Conservation (phyloP, 1,140 invertebrate genomes). For the Bilobella aurantiaca region DNA sequence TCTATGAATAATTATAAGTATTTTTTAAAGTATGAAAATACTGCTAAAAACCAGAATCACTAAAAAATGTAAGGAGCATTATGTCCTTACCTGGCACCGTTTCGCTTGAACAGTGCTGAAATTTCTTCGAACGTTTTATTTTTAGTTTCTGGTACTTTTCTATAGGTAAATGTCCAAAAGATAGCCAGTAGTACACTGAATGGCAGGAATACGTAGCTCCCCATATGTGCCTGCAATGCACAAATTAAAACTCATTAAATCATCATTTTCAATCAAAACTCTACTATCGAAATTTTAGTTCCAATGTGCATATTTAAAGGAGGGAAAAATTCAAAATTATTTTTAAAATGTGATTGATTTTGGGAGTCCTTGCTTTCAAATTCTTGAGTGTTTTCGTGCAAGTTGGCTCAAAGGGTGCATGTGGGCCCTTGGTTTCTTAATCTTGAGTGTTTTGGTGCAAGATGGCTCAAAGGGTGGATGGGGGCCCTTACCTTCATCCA, state of each 20-base stretch:
- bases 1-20: too few relatives aligned
- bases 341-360: too few relatives aligned
- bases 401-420: too few relatives aligned
- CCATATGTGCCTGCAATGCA: background rate
- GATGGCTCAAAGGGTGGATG: too few relatives aligned
- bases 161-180: slow-evolving; percentile 96
- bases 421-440: too few relatives aligned
- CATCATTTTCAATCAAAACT: too few relatives aligned
- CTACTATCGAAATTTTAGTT: background rate
- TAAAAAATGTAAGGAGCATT: background rate
- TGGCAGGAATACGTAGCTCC: slow-evolving; percentile 83
- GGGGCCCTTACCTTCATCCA: slow-evolving; percentile 79
- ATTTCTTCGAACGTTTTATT: slow-evolving; percentile 98
- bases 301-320: background rate
- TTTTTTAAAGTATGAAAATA: too few relatives aligned
- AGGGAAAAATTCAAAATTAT: too few relatives aligned
- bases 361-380: too few relatives aligned
- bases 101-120: slow-evolving; percentile 65
- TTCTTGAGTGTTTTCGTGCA: too few relatives aligned
- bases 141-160: slow-evolving; percentile 96
- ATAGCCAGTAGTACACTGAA: slow-evolving; percentile 90
- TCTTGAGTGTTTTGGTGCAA: too few relatives aligned
- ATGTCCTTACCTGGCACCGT: slow-evolving; percentile 3
- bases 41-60: too few relatives aligned
- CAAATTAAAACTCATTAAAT: background rate